Conservation (phyloP, 1,140 invertebrate species). For the Caenorhabditis inopinata region DNA sequence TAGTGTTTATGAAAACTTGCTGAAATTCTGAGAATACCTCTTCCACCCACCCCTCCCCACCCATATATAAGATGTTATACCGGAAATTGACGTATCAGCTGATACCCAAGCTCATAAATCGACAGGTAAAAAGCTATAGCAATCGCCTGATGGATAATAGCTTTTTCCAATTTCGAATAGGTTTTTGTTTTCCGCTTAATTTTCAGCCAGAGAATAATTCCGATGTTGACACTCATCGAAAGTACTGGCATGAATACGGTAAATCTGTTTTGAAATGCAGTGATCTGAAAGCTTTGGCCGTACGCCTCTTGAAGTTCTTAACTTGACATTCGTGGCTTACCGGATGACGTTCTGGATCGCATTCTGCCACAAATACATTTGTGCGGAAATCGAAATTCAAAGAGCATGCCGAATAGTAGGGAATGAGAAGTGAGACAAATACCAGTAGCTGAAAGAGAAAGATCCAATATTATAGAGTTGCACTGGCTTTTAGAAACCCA, state of each 20-base stretch:
- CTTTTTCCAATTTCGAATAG: not conserved
- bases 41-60: no score
- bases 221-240: not conserved
- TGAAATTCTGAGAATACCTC: no score
- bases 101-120: not conserved
- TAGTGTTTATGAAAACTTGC: no score
- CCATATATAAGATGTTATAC: no score
- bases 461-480: no score
- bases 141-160: not conserved
- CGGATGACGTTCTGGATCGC: not conserved
- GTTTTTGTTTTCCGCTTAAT: not conserved
- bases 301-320: not conserved
- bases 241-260: not conserved
- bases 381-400: not conserved
- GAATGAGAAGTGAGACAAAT: not conserved
- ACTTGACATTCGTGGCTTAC: not conserved
- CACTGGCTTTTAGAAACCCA: no score
- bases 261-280: not conserved
- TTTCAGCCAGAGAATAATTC: not conserved
- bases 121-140: not conserved
- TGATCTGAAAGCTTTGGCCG: not conserved
- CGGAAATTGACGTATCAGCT: not conserved
- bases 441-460: not conserved
- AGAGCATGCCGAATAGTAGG: not conserved
- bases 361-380: not conserved